Percentiles rank a stretch among this genome's conserved stretches.
phyloP scores from a whole-genome alignment of 2,797 vertebrate species.

The Ataeniobius toweri region DNA sequence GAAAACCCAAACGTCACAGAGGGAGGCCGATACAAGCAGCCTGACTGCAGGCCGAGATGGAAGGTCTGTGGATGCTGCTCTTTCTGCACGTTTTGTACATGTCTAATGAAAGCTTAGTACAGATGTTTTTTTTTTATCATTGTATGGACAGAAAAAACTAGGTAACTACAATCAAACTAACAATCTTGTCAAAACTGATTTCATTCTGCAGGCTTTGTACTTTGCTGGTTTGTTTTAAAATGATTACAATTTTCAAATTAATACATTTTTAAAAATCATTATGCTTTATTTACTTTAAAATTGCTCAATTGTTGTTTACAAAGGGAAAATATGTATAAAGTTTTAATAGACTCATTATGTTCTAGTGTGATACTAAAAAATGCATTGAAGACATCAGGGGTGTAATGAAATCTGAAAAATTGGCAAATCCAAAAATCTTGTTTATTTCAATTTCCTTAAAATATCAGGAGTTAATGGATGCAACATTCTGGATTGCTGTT shows the following conservation, averaged over 20 bases:
- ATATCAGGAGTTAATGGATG: background rate
- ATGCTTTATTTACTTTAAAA: background rate
- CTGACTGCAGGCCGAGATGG: slow-evolving; percentile 90
- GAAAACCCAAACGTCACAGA: slow-evolving; percentile 95
- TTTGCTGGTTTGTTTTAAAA: background rate
- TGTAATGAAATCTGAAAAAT: too few relatives aligned
- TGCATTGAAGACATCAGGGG: too few relatives aligned
- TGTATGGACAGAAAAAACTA: background rate
- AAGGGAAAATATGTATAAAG: background rate
- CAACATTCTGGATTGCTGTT: too few relatives aligned
- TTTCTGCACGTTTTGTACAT: background rate
- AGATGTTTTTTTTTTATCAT: background rate
- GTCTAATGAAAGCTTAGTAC: background rate
- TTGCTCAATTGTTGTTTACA: background rate
- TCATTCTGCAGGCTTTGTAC: too few relatives aligned
- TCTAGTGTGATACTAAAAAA: background rate
- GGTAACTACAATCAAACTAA: background rate
- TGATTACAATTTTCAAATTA: background rate
- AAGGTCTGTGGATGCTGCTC: slow-evolving; percentile 70
- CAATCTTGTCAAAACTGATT: background rate
- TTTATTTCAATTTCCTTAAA: background rate
- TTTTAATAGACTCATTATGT: background rate
- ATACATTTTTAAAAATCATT: background rate
- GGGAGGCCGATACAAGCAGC: slow-evolving; percentile 91
- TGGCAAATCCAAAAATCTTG: background rate